Conservation (phyloP, 2,888 invertebrate species). For the Embidobia sp. region DNA sequence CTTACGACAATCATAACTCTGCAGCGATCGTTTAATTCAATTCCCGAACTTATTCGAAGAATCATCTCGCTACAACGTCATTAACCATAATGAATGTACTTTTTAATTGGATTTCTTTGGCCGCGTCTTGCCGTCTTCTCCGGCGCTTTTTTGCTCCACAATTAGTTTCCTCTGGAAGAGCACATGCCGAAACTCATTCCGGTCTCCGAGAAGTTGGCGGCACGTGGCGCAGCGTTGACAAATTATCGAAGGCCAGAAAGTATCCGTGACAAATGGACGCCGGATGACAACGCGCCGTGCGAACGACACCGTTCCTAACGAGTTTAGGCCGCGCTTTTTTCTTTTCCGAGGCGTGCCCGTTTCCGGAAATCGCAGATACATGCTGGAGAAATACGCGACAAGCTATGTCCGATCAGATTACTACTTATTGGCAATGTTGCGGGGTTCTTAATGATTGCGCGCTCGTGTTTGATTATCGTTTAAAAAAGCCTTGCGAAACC, state of each 20-base stretch:
- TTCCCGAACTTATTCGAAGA: constrained; percentile 29
- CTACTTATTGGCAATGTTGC: constrained; percentile 1
- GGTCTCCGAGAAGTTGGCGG: constrained; percentile 42
- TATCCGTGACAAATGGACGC: constrained; percentile 63
- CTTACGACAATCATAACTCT: constrained; percentile 14
- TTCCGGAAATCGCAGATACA: constrained; percentile 37
- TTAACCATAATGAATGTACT: constrained; percentile 54
- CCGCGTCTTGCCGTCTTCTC: not conserved
- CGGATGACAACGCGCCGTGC: constrained; percentile 59
- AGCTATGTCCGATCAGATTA: constrained; percentile 39
- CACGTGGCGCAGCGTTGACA: constrained; percentile 63
- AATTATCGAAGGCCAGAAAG: constrained; percentile 61
- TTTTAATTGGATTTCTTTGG: constrained; percentile 59
- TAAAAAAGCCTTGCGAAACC: not conserved
- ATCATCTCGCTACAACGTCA: constrained; percentile 35
- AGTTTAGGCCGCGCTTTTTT: constrained; percentile 53
- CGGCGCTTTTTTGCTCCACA: constrained; percentile 34
- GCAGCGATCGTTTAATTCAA: constrained; percentile 28
- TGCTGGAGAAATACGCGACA: constrained; percentile 11
- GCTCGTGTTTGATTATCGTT: constrained; percentile 13
- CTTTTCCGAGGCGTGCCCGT: too few species aligned
- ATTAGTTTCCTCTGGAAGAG: constrained; percentile 47
- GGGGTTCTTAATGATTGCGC: constrained; percentile 13
- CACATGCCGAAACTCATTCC: constrained; percentile 43
- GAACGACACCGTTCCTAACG: constrained; percentile 53